phyloP scores from a whole-genome alignment of 2,888 invertebrate genomes.

The Papilio demoleus region DNA sequence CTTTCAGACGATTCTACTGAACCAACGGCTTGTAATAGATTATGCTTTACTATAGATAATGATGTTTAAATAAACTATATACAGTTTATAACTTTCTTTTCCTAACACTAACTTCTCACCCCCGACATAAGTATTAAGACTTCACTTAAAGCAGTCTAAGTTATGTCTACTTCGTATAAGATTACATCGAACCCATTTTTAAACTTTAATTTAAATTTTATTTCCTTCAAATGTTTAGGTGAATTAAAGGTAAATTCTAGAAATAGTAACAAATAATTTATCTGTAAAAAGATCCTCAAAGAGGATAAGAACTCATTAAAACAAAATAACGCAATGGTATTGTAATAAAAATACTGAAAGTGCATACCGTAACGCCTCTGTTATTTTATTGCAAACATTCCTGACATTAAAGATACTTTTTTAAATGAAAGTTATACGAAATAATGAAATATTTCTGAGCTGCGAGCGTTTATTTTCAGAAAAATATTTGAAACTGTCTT shows the following conservation, averaged over 20 bases:
- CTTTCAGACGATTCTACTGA: conserved; percentile 23
- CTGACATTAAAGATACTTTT: conserved; percentile 1
- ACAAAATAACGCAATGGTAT: not conserved
- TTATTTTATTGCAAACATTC: not conserved
- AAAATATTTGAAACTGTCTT: not conserved
- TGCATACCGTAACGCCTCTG: not conserved
- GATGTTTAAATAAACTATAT: conserved; percentile 14
- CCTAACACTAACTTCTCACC: not conserved
- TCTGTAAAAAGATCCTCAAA: no score
- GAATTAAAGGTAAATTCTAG: no score
- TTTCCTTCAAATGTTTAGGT: no score
- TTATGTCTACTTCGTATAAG: no score
- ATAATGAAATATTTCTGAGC: conserved; percentile 7
- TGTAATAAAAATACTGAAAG: not conserved
- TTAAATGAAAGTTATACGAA: not conserved
- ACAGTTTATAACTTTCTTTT: not conserved
- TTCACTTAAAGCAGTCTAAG: no score
- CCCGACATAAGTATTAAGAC: no score
- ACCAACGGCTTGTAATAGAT: not conserved
- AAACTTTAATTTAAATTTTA: no score
- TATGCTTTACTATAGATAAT: not conserved
- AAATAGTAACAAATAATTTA: no score
- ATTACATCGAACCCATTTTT: no score
- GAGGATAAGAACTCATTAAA: not conserved
- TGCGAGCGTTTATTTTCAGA: not conserved